Conservation (phyloP, 1,140 invertebrate species). For the Cotesia typhae region DNA sequence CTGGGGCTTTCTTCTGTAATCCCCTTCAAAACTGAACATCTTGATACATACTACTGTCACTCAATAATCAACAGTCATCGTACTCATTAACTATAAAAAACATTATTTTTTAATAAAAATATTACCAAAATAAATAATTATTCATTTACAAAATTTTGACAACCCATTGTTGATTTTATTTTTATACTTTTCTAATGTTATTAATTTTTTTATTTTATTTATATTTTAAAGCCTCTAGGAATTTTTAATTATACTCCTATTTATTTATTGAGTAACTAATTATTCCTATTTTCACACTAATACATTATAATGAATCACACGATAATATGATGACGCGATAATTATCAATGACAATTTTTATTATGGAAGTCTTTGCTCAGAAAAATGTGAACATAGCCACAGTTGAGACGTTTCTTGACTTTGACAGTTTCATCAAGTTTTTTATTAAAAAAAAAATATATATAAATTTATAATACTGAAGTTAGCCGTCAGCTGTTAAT, state of each 20-base stretch:
- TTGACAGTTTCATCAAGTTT: too few relatives aligned
- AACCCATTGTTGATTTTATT: too few relatives aligned
- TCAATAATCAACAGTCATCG: not conserved
- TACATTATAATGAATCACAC: slow-evolving; percentile 14
- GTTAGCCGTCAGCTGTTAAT: too few relatives aligned
- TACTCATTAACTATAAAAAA: not conserved
- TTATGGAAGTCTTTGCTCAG: too few relatives aligned
- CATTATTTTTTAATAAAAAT: not conserved
- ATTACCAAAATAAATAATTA: not conserved
- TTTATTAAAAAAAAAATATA: too few relatives aligned
- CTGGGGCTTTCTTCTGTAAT: slow-evolving; percentile 85
- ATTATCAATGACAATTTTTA: slow-evolving; percentile 9
- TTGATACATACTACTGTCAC: slow-evolving; percentile 20
- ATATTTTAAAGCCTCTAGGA: not conserved
- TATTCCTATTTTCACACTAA: not conserved
- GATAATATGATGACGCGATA: slow-evolving; percentile 5
- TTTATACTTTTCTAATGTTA: too few relatives aligned
- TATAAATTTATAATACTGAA: too few relatives aligned
- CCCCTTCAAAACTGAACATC: slow-evolving; percentile 90
- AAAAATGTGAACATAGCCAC: too few relatives aligned
- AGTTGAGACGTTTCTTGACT: too few relatives aligned
- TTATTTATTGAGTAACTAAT: not conserved
- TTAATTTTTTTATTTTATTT: not conserved
- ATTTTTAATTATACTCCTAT: not conserved
- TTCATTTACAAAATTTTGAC: too few relatives aligned